These are phyloP conservation scores for Tuta absoluta DNA, from an alignment of 2,888 invertebrate genomes.

Conservation along the genomic window DNA sequence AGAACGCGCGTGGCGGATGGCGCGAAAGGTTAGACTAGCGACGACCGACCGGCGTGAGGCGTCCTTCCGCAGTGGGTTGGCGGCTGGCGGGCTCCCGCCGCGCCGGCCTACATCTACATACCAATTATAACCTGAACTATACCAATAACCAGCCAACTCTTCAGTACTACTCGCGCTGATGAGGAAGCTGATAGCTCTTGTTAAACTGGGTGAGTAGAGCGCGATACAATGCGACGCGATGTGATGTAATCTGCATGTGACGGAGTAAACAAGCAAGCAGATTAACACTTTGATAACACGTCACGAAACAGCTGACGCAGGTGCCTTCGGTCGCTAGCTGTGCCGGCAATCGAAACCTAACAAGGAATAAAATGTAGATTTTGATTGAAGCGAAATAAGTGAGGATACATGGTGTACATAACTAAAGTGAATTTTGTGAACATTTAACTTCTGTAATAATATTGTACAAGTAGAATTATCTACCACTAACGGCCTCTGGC, in stretches of 20 bases:
- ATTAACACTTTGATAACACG: conserved; percentile 59
- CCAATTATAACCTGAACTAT: conserved; percentile 22
- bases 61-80: conserved; percentile 69
- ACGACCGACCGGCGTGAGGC: conserved; percentile 40
- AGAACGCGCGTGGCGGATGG: conserved; percentile 52
- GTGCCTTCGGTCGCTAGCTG: background rate
- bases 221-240: conserved; percentile 46
- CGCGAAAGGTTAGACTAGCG: conserved; percentile 65
- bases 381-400: too few relatives aligned
- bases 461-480: too few relatives aligned
- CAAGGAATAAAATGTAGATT: background rate
- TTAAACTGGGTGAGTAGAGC: conserved; percentile 16
- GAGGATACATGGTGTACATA: too few relatives aligned
- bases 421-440: too few relatives aligned
- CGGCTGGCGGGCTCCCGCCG: conserved; percentile 74
- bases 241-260: conserved; percentile 75
- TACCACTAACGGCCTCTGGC: too few relatives aligned
- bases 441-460: too few relatives aligned
- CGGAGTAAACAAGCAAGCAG: conserved; percentile 53
- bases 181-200: conserved; percentile 10
- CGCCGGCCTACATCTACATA: conserved; percentile 69
- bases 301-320: conserved; percentile 45
- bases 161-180: background rate
- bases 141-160: background rate
- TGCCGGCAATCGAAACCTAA: background rate